phyloP scores from a whole-genome alignment of 2,113 vertebrate genomes.

The Solea solea region DNA sequence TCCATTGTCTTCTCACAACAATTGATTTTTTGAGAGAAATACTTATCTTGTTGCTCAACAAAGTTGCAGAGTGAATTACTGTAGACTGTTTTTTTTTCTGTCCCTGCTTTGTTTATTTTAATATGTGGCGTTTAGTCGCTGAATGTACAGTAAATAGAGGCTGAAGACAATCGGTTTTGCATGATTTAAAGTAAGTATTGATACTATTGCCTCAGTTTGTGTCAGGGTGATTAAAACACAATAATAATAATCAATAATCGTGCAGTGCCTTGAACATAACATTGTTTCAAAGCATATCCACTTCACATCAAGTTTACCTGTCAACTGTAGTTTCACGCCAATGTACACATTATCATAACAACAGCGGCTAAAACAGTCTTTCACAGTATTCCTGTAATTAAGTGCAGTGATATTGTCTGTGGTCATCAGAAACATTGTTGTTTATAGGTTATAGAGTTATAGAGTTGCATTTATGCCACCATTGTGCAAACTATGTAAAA shows the following conservation, averaged over 20 bases:
- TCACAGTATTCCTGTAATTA: conserved; percentile 98
- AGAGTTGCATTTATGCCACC: too few species aligned
- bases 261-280: conserved; percentile 14
- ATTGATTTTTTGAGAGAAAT: conserved; percentile 81
- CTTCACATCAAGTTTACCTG: conserved; percentile 61
- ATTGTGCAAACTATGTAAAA: too few species aligned
- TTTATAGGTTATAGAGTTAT: too few species aligned
- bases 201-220: too few species aligned
- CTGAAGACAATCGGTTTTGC: background rate
- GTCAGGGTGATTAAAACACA: background rate
- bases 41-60: conserved; percentile 68
- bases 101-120: conserved; percentile 3
- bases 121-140: conserved; percentile 16
- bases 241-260: too few species aligned
- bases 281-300: conserved; percentile 76
- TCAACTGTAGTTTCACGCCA: conserved; percentile 90
- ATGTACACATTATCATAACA: conserved; percentile 94
- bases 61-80: conserved; percentile 61
- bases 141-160: background rate
- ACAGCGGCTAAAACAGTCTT: conserved; percentile 86
- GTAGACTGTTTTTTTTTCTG: conserved; percentile 19
- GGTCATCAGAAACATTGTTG: conserved; percentile 60
- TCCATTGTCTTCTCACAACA: conserved; percentile 96
- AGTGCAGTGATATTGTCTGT: conserved; percentile 89
- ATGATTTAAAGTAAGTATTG: too few species aligned